Conservation (phyloP, 2,888 invertebrate genomes). For the Tetropium fuscum region DNA sequence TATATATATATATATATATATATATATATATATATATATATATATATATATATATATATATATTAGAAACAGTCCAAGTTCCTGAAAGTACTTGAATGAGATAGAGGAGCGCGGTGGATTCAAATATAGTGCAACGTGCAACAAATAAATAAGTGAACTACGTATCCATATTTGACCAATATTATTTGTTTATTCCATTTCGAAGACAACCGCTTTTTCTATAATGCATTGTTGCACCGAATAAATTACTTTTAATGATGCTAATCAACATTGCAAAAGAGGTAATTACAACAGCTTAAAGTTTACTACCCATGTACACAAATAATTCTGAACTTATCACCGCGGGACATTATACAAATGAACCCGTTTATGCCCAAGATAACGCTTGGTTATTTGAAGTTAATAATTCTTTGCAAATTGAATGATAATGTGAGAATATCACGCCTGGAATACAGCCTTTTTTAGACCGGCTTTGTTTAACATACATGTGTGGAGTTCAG, state of each 20-base stretch:
- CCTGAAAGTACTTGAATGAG: too few relatives aligned
- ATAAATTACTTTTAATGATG: background rate
- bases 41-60: too few relatives aligned
- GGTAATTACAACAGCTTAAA: conserved; percentile 21
- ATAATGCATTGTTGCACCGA: too few relatives aligned
- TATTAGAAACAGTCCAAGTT: too few relatives aligned
- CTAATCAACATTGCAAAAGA: background rate
- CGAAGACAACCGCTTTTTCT: background rate
- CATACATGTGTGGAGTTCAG: background rate
- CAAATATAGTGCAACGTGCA: too few relatives aligned
- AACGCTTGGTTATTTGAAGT: conserved; percentile 23
- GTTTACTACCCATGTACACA: conserved; percentile 10
- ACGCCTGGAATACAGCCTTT: conserved; percentile 17
- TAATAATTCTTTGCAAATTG: conserved; percentile 33
- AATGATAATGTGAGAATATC: conserved; percentile 28
- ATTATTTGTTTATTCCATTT: too few relatives aligned
- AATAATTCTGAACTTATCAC: conserved; percentile 26
- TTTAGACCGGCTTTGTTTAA: background rate
- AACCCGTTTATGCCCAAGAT: conserved; percentile 21
- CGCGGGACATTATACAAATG: conserved; percentile 24
- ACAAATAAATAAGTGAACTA: too few relatives aligned
- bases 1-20: too few relatives aligned
- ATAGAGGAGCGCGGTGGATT: too few relatives aligned
- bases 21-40: too few relatives aligned
- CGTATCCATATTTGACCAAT: too few relatives aligned